These are phyloP conservation scores for Drosophila monieri DNA, from an alignment of 2,888 invertebrate species.

Conservation along the genomic window DNA sequence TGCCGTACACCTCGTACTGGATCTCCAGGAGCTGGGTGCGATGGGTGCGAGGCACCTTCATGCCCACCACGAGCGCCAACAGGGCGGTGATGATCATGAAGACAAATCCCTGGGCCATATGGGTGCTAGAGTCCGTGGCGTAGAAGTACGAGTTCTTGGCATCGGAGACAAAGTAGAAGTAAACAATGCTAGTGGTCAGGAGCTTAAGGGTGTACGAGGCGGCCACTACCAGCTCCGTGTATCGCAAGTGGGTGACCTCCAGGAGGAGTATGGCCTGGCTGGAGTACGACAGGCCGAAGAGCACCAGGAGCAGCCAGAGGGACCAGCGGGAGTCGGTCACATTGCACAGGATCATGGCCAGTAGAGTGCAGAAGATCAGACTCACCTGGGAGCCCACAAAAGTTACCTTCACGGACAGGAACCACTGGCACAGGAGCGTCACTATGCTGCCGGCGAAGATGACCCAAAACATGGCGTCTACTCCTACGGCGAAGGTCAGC, in stretches of 20 bases:
- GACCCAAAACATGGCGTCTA: slow-evolving; percentile 79
- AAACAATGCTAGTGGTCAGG: slow-evolving; percentile 72
- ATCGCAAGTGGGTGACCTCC: slow-evolving; percentile 78
- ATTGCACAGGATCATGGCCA: slow-evolving; percentile 76
- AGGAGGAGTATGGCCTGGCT: slow-evolving; percentile 75
- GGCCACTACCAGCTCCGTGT: slow-evolving; percentile 73
- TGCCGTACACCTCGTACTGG: slow-evolving; percentile 80
- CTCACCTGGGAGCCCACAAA: slow-evolving; percentile 72
- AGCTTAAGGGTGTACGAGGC: slow-evolving; percentile 72
- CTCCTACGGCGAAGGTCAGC: slow-evolving; percentile 61
- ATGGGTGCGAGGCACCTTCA: slow-evolving; percentile 81
- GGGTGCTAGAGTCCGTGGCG: slow-evolving; percentile 73
- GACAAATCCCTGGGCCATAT: slow-evolving; percentile 81
- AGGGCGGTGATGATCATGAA: slow-evolving; percentile 79
- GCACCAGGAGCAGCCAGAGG: slow-evolving; percentile 77
- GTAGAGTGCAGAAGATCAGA: slow-evolving; percentile 64
- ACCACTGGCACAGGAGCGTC: slow-evolving; percentile 59
- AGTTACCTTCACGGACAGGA: slow-evolving; percentile 75
- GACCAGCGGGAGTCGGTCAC: slow-evolving; percentile 62
- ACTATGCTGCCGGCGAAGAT: slow-evolving; percentile 71
- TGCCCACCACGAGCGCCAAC: slow-evolving; percentile 78
- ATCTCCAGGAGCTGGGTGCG: slow-evolving; percentile 77
- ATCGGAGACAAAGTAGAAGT: slow-evolving; percentile 78
- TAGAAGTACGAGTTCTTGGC: slow-evolving; percentile 79
- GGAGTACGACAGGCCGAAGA: slow-evolving; percentile 77